Base-by-base conservation (phyloP, 2,797 vertebrate species). In the Tenualosa thibaudeaui region DNA sequence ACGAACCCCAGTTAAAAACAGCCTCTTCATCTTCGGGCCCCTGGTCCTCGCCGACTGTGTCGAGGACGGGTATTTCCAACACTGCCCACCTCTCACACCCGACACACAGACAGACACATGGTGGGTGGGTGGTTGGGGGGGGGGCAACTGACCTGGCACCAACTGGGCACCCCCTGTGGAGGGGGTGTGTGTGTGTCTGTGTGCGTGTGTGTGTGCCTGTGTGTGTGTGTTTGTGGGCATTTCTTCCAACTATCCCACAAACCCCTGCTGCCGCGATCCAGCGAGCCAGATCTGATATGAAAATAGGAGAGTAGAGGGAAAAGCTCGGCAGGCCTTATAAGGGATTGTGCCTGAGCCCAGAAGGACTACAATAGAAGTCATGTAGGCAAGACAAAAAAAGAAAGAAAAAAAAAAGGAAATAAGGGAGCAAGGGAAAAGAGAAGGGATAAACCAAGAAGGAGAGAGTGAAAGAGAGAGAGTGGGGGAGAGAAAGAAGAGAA, bases 271-370 rank as follows among this genome's bases (percentile, higher is more conserved):
- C 62, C 82, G 65, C 81, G 58, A 56, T 92, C 91, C 90, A 89
- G 91, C 91, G 90, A 89, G 85, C 83, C 88, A 91, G 89, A 94
- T 93, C 93, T 92, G 90, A 95, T 93, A 93, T 93, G 92, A 92
- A 93, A 93, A 94, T 92, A 90, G 89, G 82, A 87, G 92, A 94
- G 93, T 91, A 90, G 91, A 37, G 65, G 37, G 65, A 92, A 13
- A 89, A 89, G 91, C 93, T 93, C 90, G 86, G 87, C 40, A 81
- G 88, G 91, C 93, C 91, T 94, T 94, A 94, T 94, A 93, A 91
- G 93, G 94, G 93, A 92, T 93, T 91, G 90, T 13, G 82, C 15
- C 58, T 78, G 13, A 84, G 87, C 86, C 88, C 89, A 88, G 91
- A 89, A 85, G 89, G 91, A 93, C 91, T 89, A 88, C 19, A 89